Evolutionary conservation across 1,140 invertebrate species (phyloP).

Genomic region (Cheumatopsyche charites): DNA sequence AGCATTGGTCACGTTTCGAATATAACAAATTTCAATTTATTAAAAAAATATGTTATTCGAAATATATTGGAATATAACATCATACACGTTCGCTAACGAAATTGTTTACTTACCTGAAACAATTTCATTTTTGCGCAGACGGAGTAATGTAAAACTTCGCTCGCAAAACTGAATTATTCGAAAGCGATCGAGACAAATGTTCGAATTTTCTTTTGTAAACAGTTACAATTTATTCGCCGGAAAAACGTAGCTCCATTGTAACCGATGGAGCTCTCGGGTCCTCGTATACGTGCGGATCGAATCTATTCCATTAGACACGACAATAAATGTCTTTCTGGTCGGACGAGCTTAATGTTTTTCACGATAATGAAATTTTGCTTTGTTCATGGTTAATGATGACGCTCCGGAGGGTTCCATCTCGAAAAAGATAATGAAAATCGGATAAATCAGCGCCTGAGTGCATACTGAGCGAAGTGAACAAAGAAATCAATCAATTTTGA

Average conservation of each 20-base stretch:
- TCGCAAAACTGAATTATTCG: constrained; percentile 13
- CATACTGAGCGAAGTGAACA: not conserved
- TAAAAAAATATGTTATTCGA: too few species aligned
- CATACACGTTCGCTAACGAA: not conserved
- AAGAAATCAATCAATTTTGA: constrained; percentile 12
- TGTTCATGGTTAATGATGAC: constrained; percentile 27
- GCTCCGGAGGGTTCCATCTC: constrained; percentile 18
- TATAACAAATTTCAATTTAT: too few species aligned
- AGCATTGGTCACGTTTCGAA: not conserved
- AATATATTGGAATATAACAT: not conserved
- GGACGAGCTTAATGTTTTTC: constrained; percentile 27
- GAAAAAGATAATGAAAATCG: constrained; percentile 13
- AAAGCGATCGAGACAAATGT: constrained; percentile 6
- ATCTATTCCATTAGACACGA: constrained; percentile 28
- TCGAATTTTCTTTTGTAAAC: constrained; percentile 18
- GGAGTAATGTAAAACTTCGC: not conserved
- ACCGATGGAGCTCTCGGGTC: not conserved
- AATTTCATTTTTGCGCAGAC: not conserved
- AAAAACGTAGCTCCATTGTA: constrained; percentile 14
- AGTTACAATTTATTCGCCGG: constrained; percentile 24
- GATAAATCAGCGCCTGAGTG: constrained; percentile 3
- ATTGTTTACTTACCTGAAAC: not conserved
- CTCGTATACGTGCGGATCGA: constrained; percentile 4
- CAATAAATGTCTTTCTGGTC: constrained; percentile 28
- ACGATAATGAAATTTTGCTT: constrained; percentile 28